Conservation (phyloP, 64 coral and sea anemone species). For the Pachyseris speciosa region DNA sequence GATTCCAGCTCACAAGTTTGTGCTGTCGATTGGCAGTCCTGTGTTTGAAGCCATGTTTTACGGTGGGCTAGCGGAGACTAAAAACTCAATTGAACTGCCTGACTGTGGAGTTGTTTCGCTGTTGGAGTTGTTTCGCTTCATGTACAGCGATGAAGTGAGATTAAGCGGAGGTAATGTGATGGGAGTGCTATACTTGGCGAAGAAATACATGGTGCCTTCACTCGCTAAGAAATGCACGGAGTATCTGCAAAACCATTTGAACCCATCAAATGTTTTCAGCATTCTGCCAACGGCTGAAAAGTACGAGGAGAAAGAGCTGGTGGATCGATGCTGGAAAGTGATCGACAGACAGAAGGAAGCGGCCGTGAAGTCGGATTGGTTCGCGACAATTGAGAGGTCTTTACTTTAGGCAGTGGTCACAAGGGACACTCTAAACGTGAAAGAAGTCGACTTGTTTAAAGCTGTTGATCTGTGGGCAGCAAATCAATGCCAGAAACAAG, state of each 20-base stretch:
- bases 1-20: conserved; percentile 30
- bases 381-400: neutral
- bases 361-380: neutral
- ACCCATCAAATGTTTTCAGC: neutral
- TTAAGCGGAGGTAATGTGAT: conserved; percentile 19
- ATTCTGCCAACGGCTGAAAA: neutral
- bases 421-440: neutral
- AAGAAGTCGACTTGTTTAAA: conserved; percentile 4
- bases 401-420: neutral
- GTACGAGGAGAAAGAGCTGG: neutral
- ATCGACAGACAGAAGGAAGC: neutral
- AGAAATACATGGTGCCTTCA: conserved; percentile 31
- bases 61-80: neutral
- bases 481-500: neutral
- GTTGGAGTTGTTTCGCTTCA: conserved; percentile 7
- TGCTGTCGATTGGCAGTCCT: conserved; percentile 5
- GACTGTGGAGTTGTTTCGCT: neutral
- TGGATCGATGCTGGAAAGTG: neutral
- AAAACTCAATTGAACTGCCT: conserved; percentile 5
- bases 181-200: conserved; percentile 11
- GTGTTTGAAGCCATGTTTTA: conserved; percentile 42
- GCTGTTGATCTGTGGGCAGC: neutral
- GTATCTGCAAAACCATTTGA: neutral
- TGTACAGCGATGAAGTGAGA: conserved; percentile 19
- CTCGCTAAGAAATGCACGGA: neutral